Conservation (phyloP, 2,797 vertebrate species). For the Ambastaia sidthimunki region DNA sequence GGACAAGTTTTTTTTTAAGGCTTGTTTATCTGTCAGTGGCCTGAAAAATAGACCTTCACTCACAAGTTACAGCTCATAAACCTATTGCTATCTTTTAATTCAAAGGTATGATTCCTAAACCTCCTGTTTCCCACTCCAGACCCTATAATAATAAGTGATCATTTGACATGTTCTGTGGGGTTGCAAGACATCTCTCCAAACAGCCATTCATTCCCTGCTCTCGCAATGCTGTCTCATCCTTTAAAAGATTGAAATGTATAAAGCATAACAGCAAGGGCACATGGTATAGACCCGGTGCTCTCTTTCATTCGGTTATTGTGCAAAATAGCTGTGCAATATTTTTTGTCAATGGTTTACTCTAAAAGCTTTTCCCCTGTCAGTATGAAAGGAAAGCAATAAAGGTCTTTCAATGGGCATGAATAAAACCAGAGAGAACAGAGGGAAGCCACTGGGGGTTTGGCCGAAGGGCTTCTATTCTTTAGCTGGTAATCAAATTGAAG, state of each 20-base stretch:
- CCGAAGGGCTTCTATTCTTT: slow-evolving; percentile 92
- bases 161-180: slow-evolving; percentile 91
- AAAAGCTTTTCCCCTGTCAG: slow-evolving; percentile 94
- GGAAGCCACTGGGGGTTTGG: slow-evolving; percentile 91
- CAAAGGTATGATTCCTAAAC: slow-evolving; percentile 67
- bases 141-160: slow-evolving; percentile 86
- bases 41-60: background rate
- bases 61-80: background rate
- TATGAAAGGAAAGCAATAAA: slow-evolving; percentile 99
- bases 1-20: background rate
- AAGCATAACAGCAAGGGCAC: slow-evolving; percentile 59
- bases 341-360: slow-evolving; percentile 96
- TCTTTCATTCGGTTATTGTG: slow-evolving; percentile 83
- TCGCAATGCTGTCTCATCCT: slow-evolving; percentile 89
- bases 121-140: slow-evolving; percentile 66
- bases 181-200: slow-evolving; percentile 76
- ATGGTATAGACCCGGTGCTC: slow-evolving; percentile 80
- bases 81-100: slow-evolving; percentile 36
- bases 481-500: slow-evolving; percentile 98
- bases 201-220: slow-evolving; percentile 69
- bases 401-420: slow-evolving; percentile 90
- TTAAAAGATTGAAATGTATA: slow-evolving; percentile 82
- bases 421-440: slow-evolving; percentile 71
- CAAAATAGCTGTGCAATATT: slow-evolving; percentile 93
- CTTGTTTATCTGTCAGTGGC: background rate